phyloP scores from a whole-genome alignment of 2,888 invertebrate genomes.

The Brachypalpus laphriformis region DNA sequence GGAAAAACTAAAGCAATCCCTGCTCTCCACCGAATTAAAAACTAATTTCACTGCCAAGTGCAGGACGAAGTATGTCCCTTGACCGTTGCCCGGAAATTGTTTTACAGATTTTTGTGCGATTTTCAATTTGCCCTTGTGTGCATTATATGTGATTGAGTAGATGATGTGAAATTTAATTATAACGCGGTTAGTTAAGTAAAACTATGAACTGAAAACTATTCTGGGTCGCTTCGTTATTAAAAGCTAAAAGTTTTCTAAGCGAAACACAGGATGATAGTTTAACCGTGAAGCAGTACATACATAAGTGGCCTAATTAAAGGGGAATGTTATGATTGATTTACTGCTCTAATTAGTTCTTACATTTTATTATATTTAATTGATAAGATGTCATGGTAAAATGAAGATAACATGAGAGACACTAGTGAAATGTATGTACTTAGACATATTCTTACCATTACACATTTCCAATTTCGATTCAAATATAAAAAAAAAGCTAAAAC shows the following conservation, averaged over 20 bases:
- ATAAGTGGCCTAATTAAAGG: background rate
- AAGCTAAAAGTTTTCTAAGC: background rate
- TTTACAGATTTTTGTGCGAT: slow-evolving; percentile 28
- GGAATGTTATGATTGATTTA: background rate
- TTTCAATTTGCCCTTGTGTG: background rate
- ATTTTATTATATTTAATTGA: too few relatives aligned
- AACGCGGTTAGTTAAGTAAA: background rate
- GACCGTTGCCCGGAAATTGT: slow-evolving; percentile 5
- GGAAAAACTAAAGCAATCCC: slow-evolving; percentile 15
- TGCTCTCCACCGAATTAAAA: slow-evolving; percentile 46
- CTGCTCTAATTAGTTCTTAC: background rate
- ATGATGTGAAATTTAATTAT: slow-evolving; percentile 32
- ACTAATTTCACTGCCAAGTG: slow-evolving; percentile 51
- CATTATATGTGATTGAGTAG: background rate
- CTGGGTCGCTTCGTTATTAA: background rate
- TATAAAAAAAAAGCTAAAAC: too few relatives aligned
- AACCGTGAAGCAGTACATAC: background rate
- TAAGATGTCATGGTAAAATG: too few relatives aligned
- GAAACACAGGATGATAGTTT: background rate
- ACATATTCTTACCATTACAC: too few relatives aligned
- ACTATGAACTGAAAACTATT: background rate
- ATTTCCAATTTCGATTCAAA: too few relatives aligned
- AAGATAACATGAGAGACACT: too few relatives aligned
- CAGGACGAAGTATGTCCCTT: slow-evolving; percentile 5
- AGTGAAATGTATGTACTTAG: too few relatives aligned